Evolutionary conservation across 2,888 invertebrate genomes (phyloP).

Genomic region (Phytoseiulus persimilis): DNA sequence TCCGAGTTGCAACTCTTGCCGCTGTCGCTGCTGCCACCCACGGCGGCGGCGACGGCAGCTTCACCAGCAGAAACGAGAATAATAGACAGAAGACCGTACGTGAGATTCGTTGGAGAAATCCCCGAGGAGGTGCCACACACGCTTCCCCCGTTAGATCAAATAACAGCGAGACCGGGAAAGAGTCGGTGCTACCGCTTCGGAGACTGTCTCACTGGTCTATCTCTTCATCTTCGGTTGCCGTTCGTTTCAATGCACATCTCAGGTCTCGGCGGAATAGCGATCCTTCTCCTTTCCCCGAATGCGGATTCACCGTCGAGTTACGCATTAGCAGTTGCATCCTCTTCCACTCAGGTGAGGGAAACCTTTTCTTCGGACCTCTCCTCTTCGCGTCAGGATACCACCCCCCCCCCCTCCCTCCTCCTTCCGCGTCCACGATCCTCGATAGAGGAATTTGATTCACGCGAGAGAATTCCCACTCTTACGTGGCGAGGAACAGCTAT

Average conservation of each 20-base stretch:
- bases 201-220: not conserved
- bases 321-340: not conserved
- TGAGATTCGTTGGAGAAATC: not conserved
- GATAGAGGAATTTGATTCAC: not conserved
- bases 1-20: not conserved
- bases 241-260: not conserved
- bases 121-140: not conserved
- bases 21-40: not conserved
- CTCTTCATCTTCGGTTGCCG: not conserved
- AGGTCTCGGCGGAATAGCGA: not conserved
- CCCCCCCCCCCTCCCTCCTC: no score
- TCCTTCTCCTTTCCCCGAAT: not conserved
- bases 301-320: not conserved
- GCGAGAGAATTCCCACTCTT: not conserved
- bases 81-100: constrained; percentile 5
- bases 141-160: not conserved
- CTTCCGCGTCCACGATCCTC: not conserved
- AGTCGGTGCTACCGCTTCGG: not conserved
- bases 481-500: no score
- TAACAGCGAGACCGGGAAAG: not conserved
- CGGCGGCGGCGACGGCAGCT: not conserved
- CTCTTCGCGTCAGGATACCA: not conserved
- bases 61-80: not conserved
- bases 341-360: not conserved
- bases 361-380: not conserved